Conservation (phyloP, 2,797 vertebrate species). For the Catharus ustulatus region DNA sequence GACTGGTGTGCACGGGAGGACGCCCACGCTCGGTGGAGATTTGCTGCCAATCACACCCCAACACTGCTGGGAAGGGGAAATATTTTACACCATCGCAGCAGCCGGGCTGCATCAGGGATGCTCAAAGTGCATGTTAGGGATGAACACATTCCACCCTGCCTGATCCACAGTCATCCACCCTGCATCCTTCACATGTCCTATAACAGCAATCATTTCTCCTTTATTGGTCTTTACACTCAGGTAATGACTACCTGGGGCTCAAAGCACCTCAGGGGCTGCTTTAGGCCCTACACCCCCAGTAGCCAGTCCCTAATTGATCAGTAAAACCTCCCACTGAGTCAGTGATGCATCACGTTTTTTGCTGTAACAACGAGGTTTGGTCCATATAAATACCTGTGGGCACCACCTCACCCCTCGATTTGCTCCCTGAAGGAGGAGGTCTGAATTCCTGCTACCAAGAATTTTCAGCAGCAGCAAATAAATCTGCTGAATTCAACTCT, state of each 20-base stretch:
- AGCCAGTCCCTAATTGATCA: constrained; percentile 40
- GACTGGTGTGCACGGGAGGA: neutral
- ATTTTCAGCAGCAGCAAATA: neutral
- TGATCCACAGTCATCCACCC: neutral
- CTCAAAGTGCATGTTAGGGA: constrained; percentile 32
- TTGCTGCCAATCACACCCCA: constrained; percentile 57
- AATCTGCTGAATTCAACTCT: constrained; percentile 36
- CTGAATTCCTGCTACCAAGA: neutral
- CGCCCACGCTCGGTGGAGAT: neutral
- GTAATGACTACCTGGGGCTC: constrained; percentile 54
- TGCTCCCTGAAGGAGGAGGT: constrained; percentile 21
- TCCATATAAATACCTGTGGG: constrained; percentile 55
- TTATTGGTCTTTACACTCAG: constrained; percentile 52
- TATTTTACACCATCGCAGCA: constrained; percentile 16
- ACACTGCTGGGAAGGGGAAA: neutral
- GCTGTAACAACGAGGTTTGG: constrained; percentile 40
- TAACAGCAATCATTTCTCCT: constrained; percentile 48
- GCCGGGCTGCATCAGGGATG: neutral
- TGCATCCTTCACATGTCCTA: neutral
- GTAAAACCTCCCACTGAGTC: constrained; percentile 53
- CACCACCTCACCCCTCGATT: neutral
- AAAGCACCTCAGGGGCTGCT: constrained; percentile 36
- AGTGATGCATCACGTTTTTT: constrained; percentile 42
- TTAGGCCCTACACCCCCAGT: constrained; percentile 17
- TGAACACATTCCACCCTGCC: neutral